A percentile compares a stretch with the other conserved stretches of the same genome.
Evolutionary conservation across 2,113 vertebrate genomes (phyloP).

Genomic region (Saimiri boliviensis): DNA sequence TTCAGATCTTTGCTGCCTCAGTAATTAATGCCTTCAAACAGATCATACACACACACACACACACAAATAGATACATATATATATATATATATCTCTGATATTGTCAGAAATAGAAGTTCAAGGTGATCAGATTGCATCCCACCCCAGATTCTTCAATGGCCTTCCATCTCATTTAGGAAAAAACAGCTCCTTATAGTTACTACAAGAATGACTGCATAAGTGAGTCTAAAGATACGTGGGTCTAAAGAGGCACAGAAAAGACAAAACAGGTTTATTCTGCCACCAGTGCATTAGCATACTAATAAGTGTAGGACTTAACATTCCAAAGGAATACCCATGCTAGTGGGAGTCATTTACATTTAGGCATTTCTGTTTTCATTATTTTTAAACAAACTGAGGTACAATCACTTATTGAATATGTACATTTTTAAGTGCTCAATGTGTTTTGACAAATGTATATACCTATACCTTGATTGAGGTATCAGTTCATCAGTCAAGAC

Average conservation of each 20-base stretch:
- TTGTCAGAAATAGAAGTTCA: not conserved
- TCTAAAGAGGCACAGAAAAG: not conserved
- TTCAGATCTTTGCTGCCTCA: not conserved
- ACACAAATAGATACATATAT: no score
- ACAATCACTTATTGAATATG: not conserved
- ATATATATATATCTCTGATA: not conserved
- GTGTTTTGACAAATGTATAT: not conserved
- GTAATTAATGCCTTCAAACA: not conserved
- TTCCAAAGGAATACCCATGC: not conserved
- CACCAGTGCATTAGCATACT: not conserved
- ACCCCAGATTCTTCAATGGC: not conserved
- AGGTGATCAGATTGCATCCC: not conserved
- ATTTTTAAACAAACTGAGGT: slow-evolving; percentile 17
- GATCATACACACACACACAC: no score
- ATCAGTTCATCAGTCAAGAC: not conserved
- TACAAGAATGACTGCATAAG: not conserved
- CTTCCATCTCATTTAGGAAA: slow-evolving; percentile 28
- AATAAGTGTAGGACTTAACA: not conserved
- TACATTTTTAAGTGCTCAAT: not conserved
- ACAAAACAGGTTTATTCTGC: not conserved
- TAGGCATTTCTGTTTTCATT: not conserved
- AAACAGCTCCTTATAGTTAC: not conserved
- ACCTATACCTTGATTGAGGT: not conserved
- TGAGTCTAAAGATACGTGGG: not conserved
- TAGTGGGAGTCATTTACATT: not conserved